Conservation (phyloP, 2,888 invertebrate genomes). For the Kuschelorhynchus macadamiae region DNA sequence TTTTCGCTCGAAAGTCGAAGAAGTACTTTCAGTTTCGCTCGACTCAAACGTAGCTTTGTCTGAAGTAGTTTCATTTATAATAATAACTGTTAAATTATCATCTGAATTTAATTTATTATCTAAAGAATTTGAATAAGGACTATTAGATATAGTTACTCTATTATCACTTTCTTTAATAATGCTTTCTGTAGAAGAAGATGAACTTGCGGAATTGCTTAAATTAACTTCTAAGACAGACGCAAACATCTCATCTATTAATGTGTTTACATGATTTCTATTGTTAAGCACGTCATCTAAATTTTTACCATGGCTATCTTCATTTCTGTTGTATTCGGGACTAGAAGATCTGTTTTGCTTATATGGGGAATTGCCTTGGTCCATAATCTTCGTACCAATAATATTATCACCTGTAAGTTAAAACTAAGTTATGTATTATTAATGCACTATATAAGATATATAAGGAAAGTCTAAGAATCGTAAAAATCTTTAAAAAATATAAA, state of each 20-base stretch:
- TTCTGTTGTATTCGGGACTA: no score
- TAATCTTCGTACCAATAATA: no score
- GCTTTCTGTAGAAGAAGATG: slow-evolving; percentile 43
- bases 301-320: no score
- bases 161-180: slow-evolving; percentile 50
- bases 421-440: no score
- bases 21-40: slow-evolving; percentile 21
- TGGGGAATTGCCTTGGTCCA: no score
- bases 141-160: slow-evolving; percentile 47
- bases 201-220: slow-evolving; percentile 53
- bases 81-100: slow-evolving; percentile 51
- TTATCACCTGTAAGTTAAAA: no score
- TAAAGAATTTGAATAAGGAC: slow-evolving; percentile 51
- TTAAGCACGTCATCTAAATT: slow-evolving; percentile 16
- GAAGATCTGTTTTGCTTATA: no score
- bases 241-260: slow-evolving; percentile 67
- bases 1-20: slow-evolving; percentile 40
- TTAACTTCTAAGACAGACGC: slow-evolving; percentile 64
- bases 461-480: no score
- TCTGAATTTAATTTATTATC: slow-evolving; percentile 49
- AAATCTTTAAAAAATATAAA: no score
- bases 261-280: slow-evolving; percentile 65
- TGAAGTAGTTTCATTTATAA: slow-evolving; percentile 48
- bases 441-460: no score
- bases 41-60: slow-evolving; percentile 16